phyloP scores from a whole-genome alignment of 2,113 vertebrate genomes.

The Ameiurus melas region DNA sequence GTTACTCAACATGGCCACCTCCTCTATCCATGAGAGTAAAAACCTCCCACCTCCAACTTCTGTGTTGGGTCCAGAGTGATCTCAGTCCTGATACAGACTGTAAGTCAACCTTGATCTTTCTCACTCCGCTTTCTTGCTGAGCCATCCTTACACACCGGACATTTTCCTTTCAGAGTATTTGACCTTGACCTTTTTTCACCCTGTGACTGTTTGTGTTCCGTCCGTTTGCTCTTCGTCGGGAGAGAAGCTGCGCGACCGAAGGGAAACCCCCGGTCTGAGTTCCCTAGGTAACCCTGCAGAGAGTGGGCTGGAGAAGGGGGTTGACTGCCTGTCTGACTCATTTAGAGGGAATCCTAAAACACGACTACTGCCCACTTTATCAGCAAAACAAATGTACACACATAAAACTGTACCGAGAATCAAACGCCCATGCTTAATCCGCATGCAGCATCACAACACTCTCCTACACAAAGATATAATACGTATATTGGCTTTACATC shows the following conservation, averaged over 20 bases:
- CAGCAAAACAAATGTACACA: slow-evolving; percentile 52
- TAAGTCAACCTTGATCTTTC: background rate
- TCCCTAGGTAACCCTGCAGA: slow-evolving; percentile 78
- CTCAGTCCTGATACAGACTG: background rate
- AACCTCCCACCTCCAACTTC: background rate
- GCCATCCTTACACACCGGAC: background rate
- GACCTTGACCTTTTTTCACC: background rate
- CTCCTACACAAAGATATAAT: slow-evolving; percentile 32
- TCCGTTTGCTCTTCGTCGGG: background rate
- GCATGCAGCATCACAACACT: slow-evolving; percentile 12
- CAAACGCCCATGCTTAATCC: slow-evolving; percentile 41
- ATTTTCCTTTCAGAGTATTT: background rate
- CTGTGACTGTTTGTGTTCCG: background rate
- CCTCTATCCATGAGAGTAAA: background rate
- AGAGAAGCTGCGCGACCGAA: slow-evolving; percentile 42
- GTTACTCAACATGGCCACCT: background rate
- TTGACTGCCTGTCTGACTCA: slow-evolving; percentile 79
- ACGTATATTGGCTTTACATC: slow-evolving; percentile 40
- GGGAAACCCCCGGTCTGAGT: slow-evolving; percentile 76
- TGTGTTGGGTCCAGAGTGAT: background rate
- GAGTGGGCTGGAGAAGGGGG: slow-evolving; percentile 68
- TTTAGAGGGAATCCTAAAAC: slow-evolving; percentile 82
- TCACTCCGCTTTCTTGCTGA: background rate
- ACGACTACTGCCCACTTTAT: slow-evolving; percentile 76
- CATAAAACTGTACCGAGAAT: slow-evolving; percentile 15